Evolutionary conservation across 2,888 invertebrate species (phyloP).

Genomic region (Thymelicus lineola): DNA sequence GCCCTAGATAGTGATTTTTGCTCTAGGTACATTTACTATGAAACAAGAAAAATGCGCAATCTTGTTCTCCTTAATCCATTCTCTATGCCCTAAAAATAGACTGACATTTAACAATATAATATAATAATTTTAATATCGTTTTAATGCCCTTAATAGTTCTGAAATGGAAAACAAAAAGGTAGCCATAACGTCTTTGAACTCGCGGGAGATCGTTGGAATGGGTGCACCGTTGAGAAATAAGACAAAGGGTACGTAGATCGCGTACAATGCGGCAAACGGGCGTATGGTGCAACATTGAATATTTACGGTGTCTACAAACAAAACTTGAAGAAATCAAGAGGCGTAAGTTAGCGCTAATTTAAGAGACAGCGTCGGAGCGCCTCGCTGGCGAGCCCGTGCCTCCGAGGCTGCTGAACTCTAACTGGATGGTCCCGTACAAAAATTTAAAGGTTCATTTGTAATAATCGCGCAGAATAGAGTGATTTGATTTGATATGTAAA

Average conservation of each 20-base stretch:
- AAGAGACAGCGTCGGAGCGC: constrained; percentile 70
- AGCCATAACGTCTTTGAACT: constrained; percentile 44
- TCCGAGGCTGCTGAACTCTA: constrained; percentile 49
- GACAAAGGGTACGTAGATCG: constrained; percentile 62
- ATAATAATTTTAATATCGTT: constrained; percentile 20
- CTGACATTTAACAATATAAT: neutral
- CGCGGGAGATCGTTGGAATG: constrained; percentile 41
- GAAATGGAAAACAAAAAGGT: constrained; percentile 51
- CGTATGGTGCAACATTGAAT: constrained; percentile 73
- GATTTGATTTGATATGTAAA: no score
- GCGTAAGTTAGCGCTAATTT: constrained; percentile 82
- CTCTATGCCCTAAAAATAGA: neutral
- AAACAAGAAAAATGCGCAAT: neutral
- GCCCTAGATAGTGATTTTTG: constrained; percentile 7
- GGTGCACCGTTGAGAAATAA: constrained; percentile 58
- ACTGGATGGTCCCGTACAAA: no score
- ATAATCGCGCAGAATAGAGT: no score
- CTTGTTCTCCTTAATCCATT: neutral
- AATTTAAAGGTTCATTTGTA: constrained; percentile 44
- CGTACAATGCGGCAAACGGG: constrained; percentile 56
- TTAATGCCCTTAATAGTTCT: constrained; percentile 42
- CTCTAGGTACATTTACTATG: neutral
- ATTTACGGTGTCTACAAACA: constrained; percentile 81
- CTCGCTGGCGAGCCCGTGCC: constrained; percentile 55
- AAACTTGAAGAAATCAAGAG: constrained; percentile 81